Base-by-base conservation (phyloP, 2,797 vertebrate genomes). In the Euthynnus affinis region DNA sequence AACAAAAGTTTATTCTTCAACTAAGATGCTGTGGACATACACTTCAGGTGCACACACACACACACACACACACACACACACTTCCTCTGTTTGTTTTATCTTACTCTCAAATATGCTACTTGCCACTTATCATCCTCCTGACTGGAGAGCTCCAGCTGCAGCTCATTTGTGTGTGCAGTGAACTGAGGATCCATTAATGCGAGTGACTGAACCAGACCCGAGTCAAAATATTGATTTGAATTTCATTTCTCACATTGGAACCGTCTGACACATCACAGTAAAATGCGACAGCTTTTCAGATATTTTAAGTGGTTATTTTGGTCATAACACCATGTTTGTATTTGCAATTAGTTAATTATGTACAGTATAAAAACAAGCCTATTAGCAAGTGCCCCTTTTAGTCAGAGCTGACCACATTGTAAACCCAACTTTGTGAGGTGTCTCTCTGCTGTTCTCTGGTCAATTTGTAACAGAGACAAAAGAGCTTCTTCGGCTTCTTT, bases 131-230 rank as follows among this genome's bases (percentile, higher is more conserved):
- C 66, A 3, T 59, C 29, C 56, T 59, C 55, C 34, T 10, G 70
- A 71, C 53, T 64, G 14, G 4, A 27, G 73, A 37, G 80, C 82
- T 82, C 55, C 76, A 76, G 80, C 88, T 83, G 84, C 74, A 77
- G 76, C 75, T 76, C 46, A 88, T 89, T 87, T 90, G 60, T 71
- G 80, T 71, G 87, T 17, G 80, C 85, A 84, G 80, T 81, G 75
- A 80, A 80, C 72, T 82, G 90, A 76, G 70, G 76, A 87, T 83
- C 70, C 80, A 80, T 91, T 85, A 86, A 83, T 79, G 75, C 71
- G 68, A 37, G 48, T 81, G 74, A 37, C 69, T 87, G 76, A 84
- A 71, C 62, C 73, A 46, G 49, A 67, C 63, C 61, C 17, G 37
- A 57, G 22, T 76, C 73, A 17, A 59, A 74, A 82, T 82, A 71